Percentiles rank a stretch among this genome's conserved stretches.
Evolutionary conservation across 2,113 vertebrate species (phyloP).

Genomic region (Heterotis niloticus): DNA sequence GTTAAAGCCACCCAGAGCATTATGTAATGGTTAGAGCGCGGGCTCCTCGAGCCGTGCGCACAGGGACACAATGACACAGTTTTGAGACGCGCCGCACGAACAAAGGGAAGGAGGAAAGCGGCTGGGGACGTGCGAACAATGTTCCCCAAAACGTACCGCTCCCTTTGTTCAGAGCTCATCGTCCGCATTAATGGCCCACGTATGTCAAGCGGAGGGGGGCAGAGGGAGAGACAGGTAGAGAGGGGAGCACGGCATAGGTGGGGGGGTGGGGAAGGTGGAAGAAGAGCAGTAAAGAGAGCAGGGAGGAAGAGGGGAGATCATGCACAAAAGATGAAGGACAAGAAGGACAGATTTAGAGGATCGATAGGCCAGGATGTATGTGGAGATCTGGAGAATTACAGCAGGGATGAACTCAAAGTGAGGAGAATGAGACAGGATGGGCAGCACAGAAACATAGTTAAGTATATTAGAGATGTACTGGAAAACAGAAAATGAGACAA

Average conservation of each 20-base stretch:
- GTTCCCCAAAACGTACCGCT: neutral
- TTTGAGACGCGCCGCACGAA: slow-evolving; percentile 1
- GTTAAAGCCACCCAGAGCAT: slow-evolving; percentile 1
- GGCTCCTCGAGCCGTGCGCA: slow-evolving; percentile 1
- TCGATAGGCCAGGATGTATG: neutral
- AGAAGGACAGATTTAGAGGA: neutral
- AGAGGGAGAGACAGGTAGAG: neutral
- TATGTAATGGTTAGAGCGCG: slow-evolving; percentile 7
- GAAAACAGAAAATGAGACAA: neutral
- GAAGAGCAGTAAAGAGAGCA: neutral
- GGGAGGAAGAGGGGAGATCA: too few species aligned
- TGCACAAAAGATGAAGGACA: neutral
- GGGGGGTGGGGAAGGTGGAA: neutral
- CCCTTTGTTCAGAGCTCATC: neutral
- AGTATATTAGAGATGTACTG: too few species aligned
- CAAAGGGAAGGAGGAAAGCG: neutral
- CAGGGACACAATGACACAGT: neutral
- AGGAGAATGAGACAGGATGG: too few species aligned
- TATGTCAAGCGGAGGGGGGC: neutral
- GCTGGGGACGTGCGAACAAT: neutral
- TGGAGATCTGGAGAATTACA: too few species aligned
- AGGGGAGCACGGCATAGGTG: neutral
- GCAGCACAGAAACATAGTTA: too few species aligned
- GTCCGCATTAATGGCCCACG: neutral
- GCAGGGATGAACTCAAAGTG: too few species aligned